Base-by-base conservation (phyloP, 2,797 vertebrate species). In the Pipistrellus nathusii region DNA sequence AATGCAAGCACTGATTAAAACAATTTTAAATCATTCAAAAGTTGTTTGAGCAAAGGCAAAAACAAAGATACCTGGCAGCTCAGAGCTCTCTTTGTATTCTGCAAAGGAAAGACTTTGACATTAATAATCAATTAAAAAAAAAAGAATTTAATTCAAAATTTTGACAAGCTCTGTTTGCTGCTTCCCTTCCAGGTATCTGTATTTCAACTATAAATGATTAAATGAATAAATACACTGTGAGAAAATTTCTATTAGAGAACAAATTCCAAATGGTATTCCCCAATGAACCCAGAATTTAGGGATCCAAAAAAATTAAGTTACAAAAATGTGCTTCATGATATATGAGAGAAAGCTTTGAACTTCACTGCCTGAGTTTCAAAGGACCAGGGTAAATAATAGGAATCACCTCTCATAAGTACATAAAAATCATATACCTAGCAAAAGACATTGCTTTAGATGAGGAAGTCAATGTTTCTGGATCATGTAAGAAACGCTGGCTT, bases 401-500 rank as follows among this genome's bases (percentile, higher is more conserved):
- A 94, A 44, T 44, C 21, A 25, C 9, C 20, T 87, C 32, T 92
- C 27, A 0, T 41, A 91, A 82, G 35, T 51, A 81, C 8, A 46
- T 84, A 91, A 82, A 81, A 81, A 32, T 41, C 51, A 94, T 25
- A 73, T 84, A 99, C 99, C 99, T 99, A 97, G 98, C 98, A 94
- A 98, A 98, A 94, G 98, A 98, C 97, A 99, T 99, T 90, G 99
- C 98, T 98, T 99, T 99, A 98, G 99, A 99, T 95, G 99, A 99
- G 41, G 99, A 99, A 96, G 98, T 98, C 97, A 98, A 96, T 0
- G 98, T 98, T 46, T 98, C 98, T 96, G 99, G 99, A 97, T 99
- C 98, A 13, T 98, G 99, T 57, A 99, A 98, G 97, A 99, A 99
- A 86, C 99, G 98, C 35, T 99, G 99, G 85, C 99, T 98, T 98